Evolutionary conservation across 2,797 vertebrate genomes (phyloP).

Genomic region (Denticeps clupeoides): DNA sequence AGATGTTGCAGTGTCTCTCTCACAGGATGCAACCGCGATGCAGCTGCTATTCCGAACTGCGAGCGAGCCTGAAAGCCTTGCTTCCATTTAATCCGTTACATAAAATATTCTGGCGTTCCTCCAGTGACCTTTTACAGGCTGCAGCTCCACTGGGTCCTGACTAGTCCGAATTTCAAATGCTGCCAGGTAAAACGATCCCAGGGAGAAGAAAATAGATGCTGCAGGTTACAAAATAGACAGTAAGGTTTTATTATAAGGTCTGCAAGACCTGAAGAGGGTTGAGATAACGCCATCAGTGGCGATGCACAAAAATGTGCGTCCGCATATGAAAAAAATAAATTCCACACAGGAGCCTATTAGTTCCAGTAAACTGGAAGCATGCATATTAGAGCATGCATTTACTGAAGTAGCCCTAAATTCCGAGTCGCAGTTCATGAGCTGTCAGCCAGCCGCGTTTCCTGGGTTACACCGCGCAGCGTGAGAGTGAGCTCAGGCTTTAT

Average conservation of each 20-base stretch:
- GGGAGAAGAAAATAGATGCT: slow-evolving; percentile 13
- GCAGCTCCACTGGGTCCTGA: slow-evolving; percentile 8
- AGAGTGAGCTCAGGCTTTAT: too few species aligned
- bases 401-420: too few species aligned
- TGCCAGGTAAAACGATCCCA: slow-evolving; percentile 29
- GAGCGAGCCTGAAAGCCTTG: slow-evolving; percentile 12
- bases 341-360: too few species aligned
- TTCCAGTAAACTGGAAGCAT: too few species aligned
- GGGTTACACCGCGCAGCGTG: too few species aligned
- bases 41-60: slow-evolving; percentile 1
- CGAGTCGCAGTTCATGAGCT: too few species aligned
- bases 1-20: neutral
- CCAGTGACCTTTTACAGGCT: slow-evolving; percentile 33
- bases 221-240: slow-evolving; percentile 7
- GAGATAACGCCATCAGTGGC: neutral
- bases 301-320: too few species aligned
- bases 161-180: slow-evolving; percentile 2
- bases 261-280: slow-evolving; percentile 1
- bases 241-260: slow-evolving; percentile 15
- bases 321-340: too few species aligned
- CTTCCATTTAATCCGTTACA: slow-evolving; percentile 27
- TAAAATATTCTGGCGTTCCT: slow-evolving; percentile 24
- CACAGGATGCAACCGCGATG: neutral
- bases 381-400: too few species aligned
- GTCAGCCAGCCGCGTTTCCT: too few species aligned